Conservation (phyloP, 2,113 vertebrate genomes). For the Oryctolagus cuniculus region DNA sequence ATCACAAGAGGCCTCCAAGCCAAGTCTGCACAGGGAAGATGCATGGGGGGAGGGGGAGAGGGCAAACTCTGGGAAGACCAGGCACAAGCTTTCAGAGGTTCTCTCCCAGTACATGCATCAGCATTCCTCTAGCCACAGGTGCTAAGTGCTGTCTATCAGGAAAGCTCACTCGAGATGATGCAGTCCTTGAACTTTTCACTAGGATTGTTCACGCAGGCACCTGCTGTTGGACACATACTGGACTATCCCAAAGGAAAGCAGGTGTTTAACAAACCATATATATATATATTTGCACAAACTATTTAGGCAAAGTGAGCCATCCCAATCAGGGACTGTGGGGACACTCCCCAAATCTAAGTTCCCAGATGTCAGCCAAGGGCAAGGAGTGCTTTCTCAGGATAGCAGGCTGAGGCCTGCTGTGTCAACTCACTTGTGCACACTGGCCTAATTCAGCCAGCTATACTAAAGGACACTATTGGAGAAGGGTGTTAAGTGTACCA, state of each 20-base stretch:
- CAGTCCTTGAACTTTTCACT: background rate
- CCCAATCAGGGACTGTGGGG: background rate
- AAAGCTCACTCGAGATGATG: background rate
- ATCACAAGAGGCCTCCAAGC: background rate
- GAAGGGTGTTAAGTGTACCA: background rate
- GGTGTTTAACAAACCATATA: background rate
- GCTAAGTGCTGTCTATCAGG: background rate
- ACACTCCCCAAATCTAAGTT: background rate
- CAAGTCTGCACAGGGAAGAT: constrained; percentile 6
- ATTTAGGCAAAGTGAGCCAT: background rate
- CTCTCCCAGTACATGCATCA: background rate
- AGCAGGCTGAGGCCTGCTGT: background rate
- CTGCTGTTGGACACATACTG: background rate
- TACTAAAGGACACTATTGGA: background rate
- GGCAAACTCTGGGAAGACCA: background rate
- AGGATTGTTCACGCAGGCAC: background rate
- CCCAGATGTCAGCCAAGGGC: background rate
- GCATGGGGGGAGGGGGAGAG: no score
- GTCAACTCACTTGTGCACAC: background rate
- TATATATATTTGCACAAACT: background rate
- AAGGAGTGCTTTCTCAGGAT: background rate
- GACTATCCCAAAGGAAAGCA: background rate
- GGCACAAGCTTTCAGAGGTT: background rate
- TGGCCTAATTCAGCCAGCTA: background rate
- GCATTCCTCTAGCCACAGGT: background rate